Evolutionary conservation across 2,797 vertebrate genomes (phyloP), one percentile per base, ranked within the genome.

Genomic region (Gymnothorax reevesii): DNA sequence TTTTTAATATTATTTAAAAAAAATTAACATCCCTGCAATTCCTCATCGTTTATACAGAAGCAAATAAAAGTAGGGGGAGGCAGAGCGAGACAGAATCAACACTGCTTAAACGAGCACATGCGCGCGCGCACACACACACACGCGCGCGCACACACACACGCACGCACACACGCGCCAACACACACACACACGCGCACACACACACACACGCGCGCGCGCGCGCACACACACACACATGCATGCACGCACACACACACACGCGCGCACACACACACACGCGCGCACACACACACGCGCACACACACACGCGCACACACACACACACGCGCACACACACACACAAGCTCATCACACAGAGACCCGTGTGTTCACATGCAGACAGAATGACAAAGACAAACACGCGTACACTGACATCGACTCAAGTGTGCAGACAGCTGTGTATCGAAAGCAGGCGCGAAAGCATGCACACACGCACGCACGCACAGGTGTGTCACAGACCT

Each of bases 331-430:
- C 69, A 57, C 66, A 77, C 55, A 22, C 57, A 84, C 83, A 49
- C 33, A 42, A 42, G 33, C 33, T 42, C 33, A 42, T 15, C 49
- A 57, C 42, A 73, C 62, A 75, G 52, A 85, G 22, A 89, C 88
- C 86, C 89, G 83, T 88, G 90, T 85, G 25, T 73, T 33, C 27
- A 71, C 13, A 75, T 73, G 54, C 83, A 0, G 83, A 85, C 84
- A 90, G 84, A 77, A 83, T 88, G 83, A 69, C 89, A 88, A 84
- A 64, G 77, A 7, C 20, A 57, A 25, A 77, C 83, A 54, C 27
- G 77, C 17, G 13, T 60, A 71, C 57, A 17, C 52, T 60, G 88
- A 87, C 89, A 88, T 85, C 57, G 73, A 87, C 87, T 9, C 27
- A 73, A 13, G 64, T 49, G 25, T 54, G 17, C 66, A 33, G 49